phyloP scores from a whole-genome alignment of 2,113 vertebrate genomes.

The Tetraodon nigroviridis region DNA sequence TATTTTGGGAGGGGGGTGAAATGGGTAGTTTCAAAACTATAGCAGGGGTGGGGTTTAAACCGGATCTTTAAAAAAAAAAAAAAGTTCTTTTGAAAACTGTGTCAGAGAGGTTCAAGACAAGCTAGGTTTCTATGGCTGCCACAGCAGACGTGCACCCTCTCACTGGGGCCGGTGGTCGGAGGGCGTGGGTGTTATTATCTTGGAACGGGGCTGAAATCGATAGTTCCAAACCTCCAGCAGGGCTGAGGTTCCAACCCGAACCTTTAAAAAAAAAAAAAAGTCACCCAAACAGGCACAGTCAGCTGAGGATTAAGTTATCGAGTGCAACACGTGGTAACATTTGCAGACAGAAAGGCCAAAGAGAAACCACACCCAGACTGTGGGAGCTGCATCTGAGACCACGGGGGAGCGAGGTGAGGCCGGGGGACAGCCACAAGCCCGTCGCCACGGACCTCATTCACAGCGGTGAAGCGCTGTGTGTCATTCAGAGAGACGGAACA shows the following conservation, averaged over 20 bases:
- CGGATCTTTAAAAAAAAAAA: neutral
- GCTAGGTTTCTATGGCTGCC: no score
- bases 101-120: no score
- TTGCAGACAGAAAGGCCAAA: slow-evolving; percentile 10
- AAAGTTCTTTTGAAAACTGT: no score
- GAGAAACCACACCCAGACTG: slow-evolving; percentile 51
- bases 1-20: slow-evolving; percentile 19
- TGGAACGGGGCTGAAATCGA: slow-evolving; percentile 18
- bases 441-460: no score
- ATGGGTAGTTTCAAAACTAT: slow-evolving; percentile 22
- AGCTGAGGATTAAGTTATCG: neutral
- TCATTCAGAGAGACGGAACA: no score
- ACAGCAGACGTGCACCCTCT: neutral
- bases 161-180: slow-evolving; percentile 6
- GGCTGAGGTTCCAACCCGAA: slow-evolving; percentile 28
- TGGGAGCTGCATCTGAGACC: slow-evolving; percentile 10
- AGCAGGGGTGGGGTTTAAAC: slow-evolving; percentile 27
- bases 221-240: slow-evolving; percentile 18
- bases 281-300: neutral
- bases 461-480: no score
- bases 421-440: no score
- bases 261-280: neutral
- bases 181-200: slow-evolving; percentile 38
- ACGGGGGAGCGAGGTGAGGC: neutral
- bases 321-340: slow-evolving; percentile 15